Evolutionary conservation across 2,113 vertebrate genomes (phyloP).

Genomic region (Heptranchias perlo): DNA sequence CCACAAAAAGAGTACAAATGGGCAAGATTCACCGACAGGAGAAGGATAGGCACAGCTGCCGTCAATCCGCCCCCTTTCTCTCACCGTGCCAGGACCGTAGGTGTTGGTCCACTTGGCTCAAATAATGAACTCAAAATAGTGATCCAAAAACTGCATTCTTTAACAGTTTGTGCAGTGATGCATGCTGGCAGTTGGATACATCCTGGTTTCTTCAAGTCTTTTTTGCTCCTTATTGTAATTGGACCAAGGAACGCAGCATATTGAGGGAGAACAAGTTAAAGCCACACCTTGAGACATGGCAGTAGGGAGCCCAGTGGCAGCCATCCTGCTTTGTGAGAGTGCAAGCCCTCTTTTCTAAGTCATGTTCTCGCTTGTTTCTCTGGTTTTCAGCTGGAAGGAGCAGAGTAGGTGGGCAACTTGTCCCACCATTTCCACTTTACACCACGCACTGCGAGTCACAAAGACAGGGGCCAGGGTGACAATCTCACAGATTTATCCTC

Average conservation of each 20-base stretch:
- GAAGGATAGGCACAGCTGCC: not conserved
- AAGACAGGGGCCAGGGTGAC: no score
- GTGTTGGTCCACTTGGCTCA: not conserved
- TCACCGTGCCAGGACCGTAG: not conserved
- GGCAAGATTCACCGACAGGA: not conserved
- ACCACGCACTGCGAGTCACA: not conserved
- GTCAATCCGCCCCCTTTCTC: not conserved
- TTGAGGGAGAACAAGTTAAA: no score
- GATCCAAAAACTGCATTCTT: not conserved
- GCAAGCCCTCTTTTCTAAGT: no score
- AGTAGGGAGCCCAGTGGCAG: no score
- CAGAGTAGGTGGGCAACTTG: no score
- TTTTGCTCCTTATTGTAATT: not conserved
- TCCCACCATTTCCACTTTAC: not conserved
- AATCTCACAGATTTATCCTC: not conserved
- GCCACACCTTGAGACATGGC: no score
- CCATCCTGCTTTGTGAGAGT: no score
- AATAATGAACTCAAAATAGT: not conserved
- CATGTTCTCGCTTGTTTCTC: no score
- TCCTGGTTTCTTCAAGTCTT: not conserved
- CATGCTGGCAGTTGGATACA: not conserved
- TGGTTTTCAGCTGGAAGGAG: no score
- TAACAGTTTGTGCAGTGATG: not conserved
- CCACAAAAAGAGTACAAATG: no score
- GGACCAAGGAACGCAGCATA: not conserved